Conservation (phyloP, 2,113 vertebrate genomes). For the Spermophilus dauricus region DNA sequence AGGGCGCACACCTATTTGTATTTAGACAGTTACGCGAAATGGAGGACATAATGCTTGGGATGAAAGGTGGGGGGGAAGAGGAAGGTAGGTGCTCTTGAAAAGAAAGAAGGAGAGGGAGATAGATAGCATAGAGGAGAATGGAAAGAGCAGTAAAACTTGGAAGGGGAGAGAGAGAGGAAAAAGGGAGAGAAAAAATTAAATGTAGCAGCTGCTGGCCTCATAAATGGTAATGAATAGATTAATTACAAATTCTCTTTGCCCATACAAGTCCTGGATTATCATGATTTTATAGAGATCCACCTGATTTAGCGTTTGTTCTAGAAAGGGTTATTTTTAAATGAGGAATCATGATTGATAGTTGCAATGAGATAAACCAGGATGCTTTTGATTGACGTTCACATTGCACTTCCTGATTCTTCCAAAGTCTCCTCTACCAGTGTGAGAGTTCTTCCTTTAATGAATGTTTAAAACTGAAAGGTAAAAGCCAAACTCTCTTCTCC, state of each 20-base stretch:
- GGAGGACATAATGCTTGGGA: too few species aligned
- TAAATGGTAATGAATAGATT: neutral
- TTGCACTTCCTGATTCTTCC: neutral
- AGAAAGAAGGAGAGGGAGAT: too few species aligned
- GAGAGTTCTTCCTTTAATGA: neutral
- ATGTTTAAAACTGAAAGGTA: neutral
- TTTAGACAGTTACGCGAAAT: too few species aligned
- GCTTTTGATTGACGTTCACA: neutral
- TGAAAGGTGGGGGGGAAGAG: too few species aligned
- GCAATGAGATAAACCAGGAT: neutral
- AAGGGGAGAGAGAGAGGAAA: too few species aligned
- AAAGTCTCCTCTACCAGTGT: fast-evolving
- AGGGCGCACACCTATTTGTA: too few species aligned
- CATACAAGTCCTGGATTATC: neutral
- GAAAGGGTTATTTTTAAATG: slow-evolving; percentile 24
- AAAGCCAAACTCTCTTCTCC: neutral
- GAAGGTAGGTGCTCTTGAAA: too few species aligned
- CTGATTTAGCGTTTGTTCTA: neutral
- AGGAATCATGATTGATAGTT: neutral
- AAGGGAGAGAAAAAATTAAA: too few species aligned
- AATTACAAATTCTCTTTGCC: neutral
- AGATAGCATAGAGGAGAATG: too few species aligned
- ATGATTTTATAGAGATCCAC: neutral
- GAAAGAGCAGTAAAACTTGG: too few species aligned
- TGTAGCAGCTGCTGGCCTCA: neutral